These are phyloP conservation scores for Lasioglossum marginatum DNA, from an alignment of 2,888 invertebrate species.

Conservation along the genomic window DNA sequence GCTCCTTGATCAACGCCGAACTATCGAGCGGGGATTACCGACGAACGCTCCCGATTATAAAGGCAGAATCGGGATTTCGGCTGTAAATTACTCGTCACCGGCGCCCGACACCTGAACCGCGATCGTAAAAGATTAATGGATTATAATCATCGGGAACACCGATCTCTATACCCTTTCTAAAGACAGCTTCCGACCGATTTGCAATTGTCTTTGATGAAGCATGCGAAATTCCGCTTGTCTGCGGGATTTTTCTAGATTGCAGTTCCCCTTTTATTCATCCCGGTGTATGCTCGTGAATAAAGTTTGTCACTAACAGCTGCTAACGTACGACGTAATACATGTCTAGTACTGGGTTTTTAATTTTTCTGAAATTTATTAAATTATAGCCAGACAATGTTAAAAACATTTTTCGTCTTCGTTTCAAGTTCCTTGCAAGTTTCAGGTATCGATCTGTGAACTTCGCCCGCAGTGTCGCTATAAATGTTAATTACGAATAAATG, in stretches of 20 bases:
- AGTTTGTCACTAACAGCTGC: no score
- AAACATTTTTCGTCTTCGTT: not conserved
- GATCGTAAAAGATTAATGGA: not conserved
- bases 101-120: not conserved
- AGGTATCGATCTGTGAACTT: constrained; percentile 6
- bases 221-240: not conserved
- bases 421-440: not conserved
- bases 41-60: constrained; percentile 50
- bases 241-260: not conserved
- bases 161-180: not conserved
- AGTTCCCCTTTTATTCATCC: not conserved
- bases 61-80: constrained; percentile 41
- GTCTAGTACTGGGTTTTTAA: not conserved
- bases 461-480: not conserved
- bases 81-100: constrained; percentile 39
- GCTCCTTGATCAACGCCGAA: constrained; percentile 62
- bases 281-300: not conserved
- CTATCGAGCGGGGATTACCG: constrained; percentile 61
- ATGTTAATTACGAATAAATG: constrained; percentile 10
- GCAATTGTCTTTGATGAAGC: not conserved
- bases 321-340: not conserved
- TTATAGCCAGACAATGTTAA: not conserved
- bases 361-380: not conserved
- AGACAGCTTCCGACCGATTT: not conserved
- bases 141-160: constrained; percentile 8